Evolutionary conservation across 35 echinoderm and acorn worm genomes (phyloP), one percentile per base, ranked within the genome.

Genomic region (Ophiothrix spiculata): DNA sequence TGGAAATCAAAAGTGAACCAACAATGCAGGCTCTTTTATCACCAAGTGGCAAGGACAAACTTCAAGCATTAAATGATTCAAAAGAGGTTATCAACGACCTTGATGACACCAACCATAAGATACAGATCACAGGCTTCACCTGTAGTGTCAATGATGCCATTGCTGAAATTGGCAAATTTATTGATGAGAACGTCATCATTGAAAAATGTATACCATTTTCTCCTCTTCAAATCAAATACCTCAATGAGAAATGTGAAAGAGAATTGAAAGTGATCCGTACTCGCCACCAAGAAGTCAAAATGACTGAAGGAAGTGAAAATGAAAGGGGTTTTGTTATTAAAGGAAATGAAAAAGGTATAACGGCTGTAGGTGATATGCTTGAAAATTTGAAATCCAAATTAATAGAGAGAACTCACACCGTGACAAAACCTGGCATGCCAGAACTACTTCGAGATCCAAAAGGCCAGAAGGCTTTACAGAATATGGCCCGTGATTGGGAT

Each of bases 371-470:
- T 4, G 35, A 84, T n/a, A 33, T 46, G 33, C 4, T 90, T 11
- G 31, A 39, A 40, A 75, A 16, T 8, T 38, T 90, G 0, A 14
- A 39, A 39, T 38, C 36, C 3, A 77, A 23, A 28, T 32, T 90
- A 0, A 28, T 38, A 33, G 74, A 39, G 35, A 21, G 81, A 21
- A 38, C 35, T 37, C 81, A 90, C 39, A 25, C 42, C 1, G 49
- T 90, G 19, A 40, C 41, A 4, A 83, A 90, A 76, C 64, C 88
- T 17, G 88, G 88, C 1, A 90, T 90, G 88, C 56, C 88, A 36
- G 40, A 33, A 31, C 75, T 84, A 8, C 82, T 90, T 73, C 64
- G 75, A 56, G 75, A 90, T 41, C 80, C 76, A 4, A 83, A 84
- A 78, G 81, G 88, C 29, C 69, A 63, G 54, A 83, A 36, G 37